Conservation (phyloP, 2,888 invertebrate species). For the Temnothorax ravouxi region DNA sequence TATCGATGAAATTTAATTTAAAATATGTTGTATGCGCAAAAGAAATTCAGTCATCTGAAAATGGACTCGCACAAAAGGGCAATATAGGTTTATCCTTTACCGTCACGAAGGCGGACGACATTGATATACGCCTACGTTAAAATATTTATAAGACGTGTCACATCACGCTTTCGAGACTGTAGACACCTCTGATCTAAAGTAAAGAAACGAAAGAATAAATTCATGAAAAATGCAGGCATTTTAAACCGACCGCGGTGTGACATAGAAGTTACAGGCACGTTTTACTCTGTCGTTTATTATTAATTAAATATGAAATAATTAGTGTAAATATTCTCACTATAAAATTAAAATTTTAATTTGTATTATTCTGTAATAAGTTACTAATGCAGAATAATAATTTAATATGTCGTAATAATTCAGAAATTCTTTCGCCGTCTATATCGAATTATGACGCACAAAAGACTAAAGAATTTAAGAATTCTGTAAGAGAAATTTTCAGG, state of each 20-base stretch:
- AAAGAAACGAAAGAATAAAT: slow-evolving; percentile 13
- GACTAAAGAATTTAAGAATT: slow-evolving; percentile 5
- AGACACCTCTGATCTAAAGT: background rate
- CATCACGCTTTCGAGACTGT: slow-evolving; percentile 19
- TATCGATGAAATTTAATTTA: slow-evolving; percentile 1
- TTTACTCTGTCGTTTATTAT: background rate
- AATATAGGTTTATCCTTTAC: slow-evolving; percentile 10
- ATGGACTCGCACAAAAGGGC: slow-evolving; percentile 11
- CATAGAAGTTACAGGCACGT: background rate
- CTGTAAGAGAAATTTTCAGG: background rate
- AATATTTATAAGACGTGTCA: slow-evolving; percentile 44
- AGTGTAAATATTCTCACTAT: background rate
- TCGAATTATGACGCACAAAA: background rate
- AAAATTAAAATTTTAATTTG: slow-evolving; percentile 4
- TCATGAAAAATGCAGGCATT: background rate
- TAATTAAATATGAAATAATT: slow-evolving; percentile 16
- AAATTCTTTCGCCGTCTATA: background rate
- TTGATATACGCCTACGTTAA: slow-evolving; percentile 31
- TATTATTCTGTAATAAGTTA: background rate
- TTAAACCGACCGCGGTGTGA: background rate
- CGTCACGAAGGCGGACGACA: slow-evolving; percentile 4
- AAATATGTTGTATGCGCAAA: background rate
- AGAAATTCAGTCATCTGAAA: slow-evolving; percentile 11
- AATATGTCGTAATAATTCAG: background rate
- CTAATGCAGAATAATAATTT: background rate